phyloP scores from a whole-genome alignment of 2,113 vertebrate genomes.

The Ailuropoda melanoleuca region DNA sequence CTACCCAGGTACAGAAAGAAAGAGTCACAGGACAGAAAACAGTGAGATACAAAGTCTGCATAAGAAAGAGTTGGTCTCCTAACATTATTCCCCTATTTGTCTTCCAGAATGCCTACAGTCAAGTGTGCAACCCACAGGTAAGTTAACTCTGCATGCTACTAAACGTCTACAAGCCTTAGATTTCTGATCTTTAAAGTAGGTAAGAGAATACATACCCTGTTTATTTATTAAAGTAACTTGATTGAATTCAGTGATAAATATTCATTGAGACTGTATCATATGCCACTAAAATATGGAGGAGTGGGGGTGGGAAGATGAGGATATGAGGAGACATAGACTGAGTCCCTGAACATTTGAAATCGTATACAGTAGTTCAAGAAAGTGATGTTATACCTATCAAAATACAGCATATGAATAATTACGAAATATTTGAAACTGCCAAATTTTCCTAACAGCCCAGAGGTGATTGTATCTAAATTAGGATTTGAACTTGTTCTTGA shows the following conservation, averaged over 20 bases:
- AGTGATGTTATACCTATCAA: not conserved
- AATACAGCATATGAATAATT: not conserved
- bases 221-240: not conserved
- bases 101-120: not conserved
- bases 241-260: not conserved
- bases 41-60: not conserved
- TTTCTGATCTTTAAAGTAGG: not conserved
- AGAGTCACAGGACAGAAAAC: not conserved
- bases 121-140: not conserved
- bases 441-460: not conserved
- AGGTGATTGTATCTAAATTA: not conserved
- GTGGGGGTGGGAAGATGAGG: fast-evolving
- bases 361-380: not conserved
- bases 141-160: not conserved
- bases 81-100: not conserved
- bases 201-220: not conserved
- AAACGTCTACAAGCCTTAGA: not conserved
- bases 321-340: not conserved
- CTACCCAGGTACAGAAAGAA: not conserved
- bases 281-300: not conserved
- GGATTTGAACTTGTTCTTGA: not conserved
- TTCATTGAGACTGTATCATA: not conserved
- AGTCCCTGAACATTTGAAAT: not conserved
- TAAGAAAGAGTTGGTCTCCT: not conserved
- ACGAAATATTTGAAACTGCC: not conserved